phyloP scores from a whole-genome alignment of 2,113 vertebrate genomes.

The Chamaea fasciata region DNA sequence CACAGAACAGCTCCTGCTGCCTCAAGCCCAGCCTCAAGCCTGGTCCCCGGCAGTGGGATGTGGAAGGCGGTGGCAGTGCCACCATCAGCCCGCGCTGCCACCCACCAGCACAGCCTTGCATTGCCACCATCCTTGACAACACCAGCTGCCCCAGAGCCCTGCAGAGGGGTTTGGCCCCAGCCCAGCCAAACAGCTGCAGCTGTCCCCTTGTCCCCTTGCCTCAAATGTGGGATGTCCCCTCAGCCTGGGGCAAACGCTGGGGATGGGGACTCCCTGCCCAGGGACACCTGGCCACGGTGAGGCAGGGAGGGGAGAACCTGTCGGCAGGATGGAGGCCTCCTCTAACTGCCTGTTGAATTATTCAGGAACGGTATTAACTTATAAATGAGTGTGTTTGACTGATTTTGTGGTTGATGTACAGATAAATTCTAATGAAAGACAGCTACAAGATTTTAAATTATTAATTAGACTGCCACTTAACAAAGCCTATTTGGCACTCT shows the following conservation, averaged over 20 bases:
- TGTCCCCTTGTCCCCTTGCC: neutral
- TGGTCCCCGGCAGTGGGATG: accelerated
- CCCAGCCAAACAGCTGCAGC: neutral
- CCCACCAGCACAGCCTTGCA: neutral
- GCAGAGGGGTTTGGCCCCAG: accelerated
- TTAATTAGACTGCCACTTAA: constrained; percentile 84
- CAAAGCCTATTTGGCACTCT: constrained; percentile 80
- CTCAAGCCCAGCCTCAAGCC: neutral
- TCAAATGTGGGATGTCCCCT: neutral
- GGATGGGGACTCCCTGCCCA: accelerated
- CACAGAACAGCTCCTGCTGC: neutral
- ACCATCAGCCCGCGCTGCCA: neutral
- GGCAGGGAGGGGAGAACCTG: constrained; percentile 45
- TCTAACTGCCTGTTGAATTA: constrained; percentile 78
- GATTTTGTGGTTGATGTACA: constrained; percentile 86
- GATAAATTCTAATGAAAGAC: constrained; percentile 86
- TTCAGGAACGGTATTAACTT: constrained; percentile 80
- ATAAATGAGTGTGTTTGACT: constrained; percentile 82
- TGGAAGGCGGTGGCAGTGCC: neutral
- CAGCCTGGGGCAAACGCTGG: accelerated
- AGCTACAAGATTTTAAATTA: constrained; percentile 83
- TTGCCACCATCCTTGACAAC: neutral
- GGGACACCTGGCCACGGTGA: neutral
- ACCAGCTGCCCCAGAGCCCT: accelerated
- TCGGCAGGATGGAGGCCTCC: constrained; percentile 62